These are phyloP conservation scores for Dorcus parallelipipedus DNA, from an alignment of 2,888 invertebrate genomes.

Conservation along the genomic window DNA sequence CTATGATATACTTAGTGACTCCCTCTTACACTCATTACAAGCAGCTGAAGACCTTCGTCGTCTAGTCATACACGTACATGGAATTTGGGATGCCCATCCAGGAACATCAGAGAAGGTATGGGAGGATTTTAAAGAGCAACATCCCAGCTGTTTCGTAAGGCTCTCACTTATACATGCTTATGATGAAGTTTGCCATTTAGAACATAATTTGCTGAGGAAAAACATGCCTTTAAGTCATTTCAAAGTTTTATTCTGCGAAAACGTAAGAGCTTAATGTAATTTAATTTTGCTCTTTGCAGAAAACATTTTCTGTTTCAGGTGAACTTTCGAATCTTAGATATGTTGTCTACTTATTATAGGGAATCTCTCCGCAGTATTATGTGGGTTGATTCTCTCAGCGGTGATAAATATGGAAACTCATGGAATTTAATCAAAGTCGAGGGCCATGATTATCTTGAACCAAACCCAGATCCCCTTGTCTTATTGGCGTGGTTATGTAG, in stretches of 20 bases:
- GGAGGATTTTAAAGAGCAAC: constrained; percentile 55
- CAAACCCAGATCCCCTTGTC: constrained; percentile 56
- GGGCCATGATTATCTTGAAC: constrained; percentile 15
- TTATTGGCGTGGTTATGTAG: constrained; percentile 65
- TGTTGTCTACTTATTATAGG: constrained; percentile 53
- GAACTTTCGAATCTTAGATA: constrained; percentile 55
- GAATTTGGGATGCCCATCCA: constrained; percentile 60
- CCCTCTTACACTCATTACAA: constrained; percentile 45
- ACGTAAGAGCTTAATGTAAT: constrained; percentile 44
- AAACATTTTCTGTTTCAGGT: constrained; percentile 38
- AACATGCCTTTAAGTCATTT: constrained; percentile 72
- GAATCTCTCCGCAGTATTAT: constrained; percentile 56
- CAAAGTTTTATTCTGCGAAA: constrained; percentile 70
- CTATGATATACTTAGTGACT: constrained; percentile 55
- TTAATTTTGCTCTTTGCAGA: background rate
- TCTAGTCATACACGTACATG: constrained; percentile 68
- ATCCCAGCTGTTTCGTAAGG: constrained; percentile 58
- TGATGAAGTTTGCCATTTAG: constrained; percentile 60
- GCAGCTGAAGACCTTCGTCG: constrained; percentile 51
- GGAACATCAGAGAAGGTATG: constrained; percentile 64
- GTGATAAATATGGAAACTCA: constrained; percentile 26
- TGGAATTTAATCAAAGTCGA: constrained; percentile 22
- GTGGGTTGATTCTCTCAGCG: constrained; percentile 58
- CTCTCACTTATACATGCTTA: constrained; percentile 66
- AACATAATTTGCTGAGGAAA: constrained; percentile 60